Evolutionary conservation across 2,888 invertebrate species (phyloP), one percentile per base, ranked within the genome.

Genomic region (Acleris holmiana): DNA sequence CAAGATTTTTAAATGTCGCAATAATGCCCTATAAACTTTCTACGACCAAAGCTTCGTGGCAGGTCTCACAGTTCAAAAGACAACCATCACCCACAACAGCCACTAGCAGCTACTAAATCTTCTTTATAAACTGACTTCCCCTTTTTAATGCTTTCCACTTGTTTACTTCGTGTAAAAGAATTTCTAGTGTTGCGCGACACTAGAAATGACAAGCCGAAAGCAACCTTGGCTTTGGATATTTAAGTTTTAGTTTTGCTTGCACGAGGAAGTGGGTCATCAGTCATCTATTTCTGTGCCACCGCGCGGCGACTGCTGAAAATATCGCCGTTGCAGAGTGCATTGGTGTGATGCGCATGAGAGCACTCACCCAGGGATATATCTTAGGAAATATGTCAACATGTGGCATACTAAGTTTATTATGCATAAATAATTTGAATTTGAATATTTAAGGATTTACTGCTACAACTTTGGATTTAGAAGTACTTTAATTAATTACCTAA

Each of bases 251-350:
- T 80, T 81, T 81, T 21, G 70, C 67, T 61, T 76, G 74, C 62
- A 71, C 61, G 61, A 68, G 77, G 79, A 91, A 87, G 76, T 92
- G 79, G 91, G 91, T 89, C 91, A 89, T 76, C 75, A 73, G 73
- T 79, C 75, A 73, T 84, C 86, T 91, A 91, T 91, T 91, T 89
- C 75, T 75, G 85, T 79, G 79, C 78, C 77, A 81, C 73, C 76
- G 82, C 82, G 78, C 84, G 83, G 69, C 73, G 84, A 79, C 79
- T 79, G 84, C 83, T 83, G 75, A 85, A 91, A 90, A 90, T 91
- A 88, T 74, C 78, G 69, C 73, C 73, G 77, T 76, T 91, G 91
- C 91, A 91, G 83, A 74, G 79, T 91, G 91, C 91, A 91, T 81
- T 77, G 67, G 68, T 67, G 25, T 64, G 72, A 54, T 53, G 73